phyloP scores from a whole-genome alignment of 2,888 invertebrate genomes.

The Orthosia gracilis region DNA sequence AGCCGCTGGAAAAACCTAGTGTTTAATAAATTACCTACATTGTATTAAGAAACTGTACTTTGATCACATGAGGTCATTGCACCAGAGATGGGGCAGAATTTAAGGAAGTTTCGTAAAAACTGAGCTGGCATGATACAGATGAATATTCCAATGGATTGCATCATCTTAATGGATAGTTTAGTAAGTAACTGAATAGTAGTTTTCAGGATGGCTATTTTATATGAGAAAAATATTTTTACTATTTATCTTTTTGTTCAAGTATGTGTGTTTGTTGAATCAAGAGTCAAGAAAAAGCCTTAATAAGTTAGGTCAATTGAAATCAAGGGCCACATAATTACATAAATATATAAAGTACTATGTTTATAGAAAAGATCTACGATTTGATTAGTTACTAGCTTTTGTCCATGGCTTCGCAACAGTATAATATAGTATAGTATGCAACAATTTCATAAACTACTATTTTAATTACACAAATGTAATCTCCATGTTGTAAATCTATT shows the following conservation, averaged over 20 bases:
- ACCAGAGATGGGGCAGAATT: neutral
- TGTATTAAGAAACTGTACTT: no score
- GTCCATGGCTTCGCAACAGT: no score
- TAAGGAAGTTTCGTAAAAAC: neutral
- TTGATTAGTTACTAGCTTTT: neutral
- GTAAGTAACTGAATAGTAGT: neutral
- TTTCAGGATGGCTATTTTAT: neutral
- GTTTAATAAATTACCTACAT: no score
- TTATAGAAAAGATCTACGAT: neutral
- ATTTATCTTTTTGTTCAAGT: neutral
- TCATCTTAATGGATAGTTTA: neutral
- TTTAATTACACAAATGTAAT: neutral
- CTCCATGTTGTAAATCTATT: conserved; percentile 6
- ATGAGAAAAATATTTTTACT: neutral
- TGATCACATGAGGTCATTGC: no score
- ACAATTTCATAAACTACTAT: no score
- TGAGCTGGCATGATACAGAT: neutral
- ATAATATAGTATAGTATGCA: no score
- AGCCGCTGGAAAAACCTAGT: no score
- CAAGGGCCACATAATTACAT: neutral
- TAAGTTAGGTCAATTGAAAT: neutral
- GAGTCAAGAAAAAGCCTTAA: neutral
- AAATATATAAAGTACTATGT: no score
- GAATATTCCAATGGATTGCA: conserved; percentile 15
- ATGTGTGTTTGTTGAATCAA: neutral